phyloP scores from a whole-genome alignment of 2,888 invertebrate genomes.

The Pachydiplax longipennis region DNA sequence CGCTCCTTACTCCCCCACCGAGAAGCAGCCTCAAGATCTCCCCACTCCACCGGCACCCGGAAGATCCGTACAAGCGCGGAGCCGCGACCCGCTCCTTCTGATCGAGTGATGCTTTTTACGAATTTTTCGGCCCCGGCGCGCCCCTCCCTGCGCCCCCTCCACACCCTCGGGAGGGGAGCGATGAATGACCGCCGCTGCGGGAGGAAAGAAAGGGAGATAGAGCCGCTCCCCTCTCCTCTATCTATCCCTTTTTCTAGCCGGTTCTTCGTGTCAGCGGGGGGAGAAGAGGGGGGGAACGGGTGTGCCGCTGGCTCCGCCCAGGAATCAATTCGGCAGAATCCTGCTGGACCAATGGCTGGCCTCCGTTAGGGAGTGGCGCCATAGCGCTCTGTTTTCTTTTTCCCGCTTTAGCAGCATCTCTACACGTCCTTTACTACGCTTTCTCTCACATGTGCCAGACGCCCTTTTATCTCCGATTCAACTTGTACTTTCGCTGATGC shows the following conservation, averaged over 20 bases:
- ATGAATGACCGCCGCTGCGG: neutral
- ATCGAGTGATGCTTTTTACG: slow-evolving; percentile 42
- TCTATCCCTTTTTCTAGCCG: neutral
- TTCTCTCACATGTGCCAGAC: too few relatives aligned
- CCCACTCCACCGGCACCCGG: neutral
- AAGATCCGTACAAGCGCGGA: neutral
- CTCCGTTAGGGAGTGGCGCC: neutral
- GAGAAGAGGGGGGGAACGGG: neutral
- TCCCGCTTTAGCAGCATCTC: neutral
- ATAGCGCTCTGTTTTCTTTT: neutral
- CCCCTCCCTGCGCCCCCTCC: neutral
- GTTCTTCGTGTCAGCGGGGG: neutral
- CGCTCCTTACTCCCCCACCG: neutral
- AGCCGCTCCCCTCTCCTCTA: neutral
- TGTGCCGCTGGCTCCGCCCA: slow-evolving; percentile 13
- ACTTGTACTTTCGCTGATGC: neutral
- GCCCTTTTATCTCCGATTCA: neutral
- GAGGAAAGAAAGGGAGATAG: neutral
- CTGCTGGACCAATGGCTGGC: neutral
- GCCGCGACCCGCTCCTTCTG: slow-evolving; percentile 11
- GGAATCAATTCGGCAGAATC: slow-evolving; percentile 10
- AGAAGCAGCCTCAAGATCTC: neutral
- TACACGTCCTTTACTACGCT: neutral
- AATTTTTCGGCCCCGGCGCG: slow-evolving; percentile 13
- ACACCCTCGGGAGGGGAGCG: neutral